Evolutionary conservation across 2,888 invertebrate species (phyloP).

Genomic region (Chloromyia formosa): DNA sequence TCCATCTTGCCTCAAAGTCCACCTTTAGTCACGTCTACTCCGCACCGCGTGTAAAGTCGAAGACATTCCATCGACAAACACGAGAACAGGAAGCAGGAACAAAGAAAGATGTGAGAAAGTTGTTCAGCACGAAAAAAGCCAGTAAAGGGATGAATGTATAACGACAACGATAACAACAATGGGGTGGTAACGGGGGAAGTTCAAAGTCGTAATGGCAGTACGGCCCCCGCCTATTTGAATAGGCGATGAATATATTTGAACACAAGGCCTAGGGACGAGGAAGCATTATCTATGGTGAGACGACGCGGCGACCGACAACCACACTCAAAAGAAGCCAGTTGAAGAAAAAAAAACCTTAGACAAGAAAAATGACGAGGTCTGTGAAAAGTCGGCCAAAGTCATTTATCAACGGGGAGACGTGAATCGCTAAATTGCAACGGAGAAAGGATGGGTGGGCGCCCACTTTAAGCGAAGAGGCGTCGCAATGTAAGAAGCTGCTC

Average conservation of each 20-base stretch:
- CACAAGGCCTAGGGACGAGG: neutral
- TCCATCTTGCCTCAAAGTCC: neutral
- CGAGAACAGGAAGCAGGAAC: slow-evolving; percentile 27
- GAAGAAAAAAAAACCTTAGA: slow-evolving; percentile 19
- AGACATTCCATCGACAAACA: neutral
- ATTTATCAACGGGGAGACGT: slow-evolving; percentile 50
- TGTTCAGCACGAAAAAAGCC: slow-evolving; percentile 4
- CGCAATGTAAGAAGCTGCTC: no score
- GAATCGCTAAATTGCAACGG: slow-evolving; percentile 25
- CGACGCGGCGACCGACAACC: slow-evolving; percentile 13
- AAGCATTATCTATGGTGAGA: slow-evolving; percentile 22
- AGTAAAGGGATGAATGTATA: slow-evolving; percentile 7
- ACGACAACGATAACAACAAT: neutral
- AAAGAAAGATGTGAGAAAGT: slow-evolving; percentile 1
- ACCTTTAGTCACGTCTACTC: slow-evolving; percentile 18
- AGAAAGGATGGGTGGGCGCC: neutral
- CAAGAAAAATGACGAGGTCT: slow-evolving; percentile 44
- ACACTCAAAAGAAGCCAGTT: slow-evolving; percentile 3
- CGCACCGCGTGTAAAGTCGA: neutral
- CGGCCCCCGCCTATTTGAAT: slow-evolving; percentile 1
- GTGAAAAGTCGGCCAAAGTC: slow-evolving; percentile 52
- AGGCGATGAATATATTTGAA: slow-evolving; percentile 1
- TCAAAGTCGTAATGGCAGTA: neutral
- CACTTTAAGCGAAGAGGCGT: no score
- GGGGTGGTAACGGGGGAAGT: neutral